Percentiles rank a stretch among this genome's conserved stretches.
phyloP scores from a whole-genome alignment of 2,797 vertebrate species.

The Bovichtus diacanthus region DNA sequence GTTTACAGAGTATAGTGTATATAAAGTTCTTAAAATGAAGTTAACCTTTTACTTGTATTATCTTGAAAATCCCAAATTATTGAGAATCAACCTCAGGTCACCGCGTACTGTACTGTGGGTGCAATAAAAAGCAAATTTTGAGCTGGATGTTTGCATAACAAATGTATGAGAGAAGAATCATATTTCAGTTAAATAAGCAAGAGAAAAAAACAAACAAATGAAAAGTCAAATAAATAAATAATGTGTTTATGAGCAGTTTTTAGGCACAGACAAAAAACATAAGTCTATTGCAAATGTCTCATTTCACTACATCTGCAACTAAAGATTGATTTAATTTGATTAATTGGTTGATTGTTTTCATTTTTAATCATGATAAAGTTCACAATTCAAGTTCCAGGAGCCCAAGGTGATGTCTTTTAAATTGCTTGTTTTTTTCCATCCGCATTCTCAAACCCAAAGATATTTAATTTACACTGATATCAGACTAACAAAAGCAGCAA shows the following conservation, averaged over 20 bases:
- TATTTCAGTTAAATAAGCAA: constrained; percentile 47
- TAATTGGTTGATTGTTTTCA: background rate
- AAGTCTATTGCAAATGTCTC: background rate
- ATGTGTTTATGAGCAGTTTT: constrained; percentile 13
- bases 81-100: constrained; percentile 66
- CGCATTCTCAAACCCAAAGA: constrained; percentile 36
- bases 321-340: background rate
- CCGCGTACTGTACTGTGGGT: constrained; percentile 58
- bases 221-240: constrained; percentile 4
- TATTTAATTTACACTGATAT: background rate
- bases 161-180: constrained; percentile 21
- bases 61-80: constrained; percentile 55
- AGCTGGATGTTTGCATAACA: constrained; percentile 34
- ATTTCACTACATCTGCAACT: background rate
- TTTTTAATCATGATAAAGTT: background rate
- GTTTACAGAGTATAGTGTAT: constrained; percentile 55
- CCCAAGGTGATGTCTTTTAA: background rate
- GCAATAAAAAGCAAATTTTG: constrained; percentile 62
- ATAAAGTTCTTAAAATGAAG: constrained; percentile 61
- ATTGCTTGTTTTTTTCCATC: background rate
- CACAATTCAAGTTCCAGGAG: background rate
- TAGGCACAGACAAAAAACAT: background rate
- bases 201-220: constrained; percentile 11
- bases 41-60: constrained; percentile 45
- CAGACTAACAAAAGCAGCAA: background rate